Base-by-base conservation (phyloP, 2,888 invertebrate species). In the Eulithis prunata region DNA sequence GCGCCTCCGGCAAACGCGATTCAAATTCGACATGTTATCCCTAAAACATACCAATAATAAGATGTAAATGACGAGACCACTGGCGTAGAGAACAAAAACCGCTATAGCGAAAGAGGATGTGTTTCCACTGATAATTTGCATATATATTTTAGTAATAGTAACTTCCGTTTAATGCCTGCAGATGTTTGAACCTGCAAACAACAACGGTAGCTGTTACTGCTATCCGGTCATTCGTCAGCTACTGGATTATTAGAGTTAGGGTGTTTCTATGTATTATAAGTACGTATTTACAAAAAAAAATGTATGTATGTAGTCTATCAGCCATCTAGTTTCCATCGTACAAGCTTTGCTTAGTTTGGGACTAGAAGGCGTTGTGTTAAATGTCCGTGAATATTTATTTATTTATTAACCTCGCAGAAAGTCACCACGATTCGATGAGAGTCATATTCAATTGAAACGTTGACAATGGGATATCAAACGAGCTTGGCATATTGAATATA, bases 11-110 rank as follows among this genome's bases (percentile, higher is more conserved):
- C 83, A 79, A 82, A 83, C 73, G 77, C 83, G 78, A 88, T 88
- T 86, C 87, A 82, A 87, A 90, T 88, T 89, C 84, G 86, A 87
- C 87, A 86, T 87, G 86, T 86, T 88, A 88, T 85, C 82, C 82
- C 82, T 85, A 84, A 89, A 88, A 87, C 81, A 83, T 81, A 84
- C 77, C 83, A 83, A 85, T 91, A 91, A 90, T 89, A 84, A 87
- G 83, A 91, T 91, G 91, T 84, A 90, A 91, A 91, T 89, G 87
- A 83, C 77, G 81, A 84, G 84, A 82, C 87, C 83, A 80, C 81
- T 78, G 84, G 85, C 82, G 77, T 71, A 73, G 73, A 78, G 80
- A 84, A 85, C 84, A 87, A 87, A 87, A 87, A 82, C 80, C 78
- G 77, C 80, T 76, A 76, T 77, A 79, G 77, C 81, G 78, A 77